Conservation (phyloP, 2,797 vertebrate species). For the Malurus leucopterus region DNA sequence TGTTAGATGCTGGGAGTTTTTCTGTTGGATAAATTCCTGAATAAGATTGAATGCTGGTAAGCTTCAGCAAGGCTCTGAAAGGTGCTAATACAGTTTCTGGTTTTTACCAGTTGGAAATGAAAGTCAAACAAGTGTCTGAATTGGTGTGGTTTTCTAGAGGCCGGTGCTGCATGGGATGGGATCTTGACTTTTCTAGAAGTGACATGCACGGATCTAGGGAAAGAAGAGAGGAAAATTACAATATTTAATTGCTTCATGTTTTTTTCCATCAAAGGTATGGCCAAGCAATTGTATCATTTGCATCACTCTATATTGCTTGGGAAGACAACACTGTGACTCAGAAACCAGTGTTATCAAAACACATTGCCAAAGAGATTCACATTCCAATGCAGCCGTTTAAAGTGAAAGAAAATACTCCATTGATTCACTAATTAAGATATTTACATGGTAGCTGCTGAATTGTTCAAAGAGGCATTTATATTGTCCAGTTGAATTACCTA, state of each 20-base stretch:
- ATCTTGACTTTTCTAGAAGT: not conserved
- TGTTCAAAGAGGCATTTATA: not conserved
- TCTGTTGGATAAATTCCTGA: not conserved
- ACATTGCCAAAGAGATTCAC: not conserved
- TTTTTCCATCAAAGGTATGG: not conserved
- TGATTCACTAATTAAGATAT: not conserved
- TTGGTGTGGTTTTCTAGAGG: not conserved
- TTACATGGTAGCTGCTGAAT: not conserved
- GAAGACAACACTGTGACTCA: not conserved
- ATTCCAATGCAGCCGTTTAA: not conserved
- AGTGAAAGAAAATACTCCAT: not conserved
- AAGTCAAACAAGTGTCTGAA: not conserved
- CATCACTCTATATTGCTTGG: not conserved
- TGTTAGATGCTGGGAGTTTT: not conserved
- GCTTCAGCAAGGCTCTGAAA: not conserved
- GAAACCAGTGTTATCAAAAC: not conserved
- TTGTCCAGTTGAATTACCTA: not conserved
- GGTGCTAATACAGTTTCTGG: not conserved
- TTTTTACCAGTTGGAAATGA: not conserved
- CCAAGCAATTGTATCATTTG: not conserved
- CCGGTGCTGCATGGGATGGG: not conserved
- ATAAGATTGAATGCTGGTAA: not conserved
- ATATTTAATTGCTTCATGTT: not conserved
- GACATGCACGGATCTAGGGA: rapidly evolving
- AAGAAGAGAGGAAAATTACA: not conserved